These are phyloP conservation scores for Trialeurodes vaporariorum DNA, from an alignment of 1,140 invertebrate genomes.

Conservation along the genomic window DNA sequence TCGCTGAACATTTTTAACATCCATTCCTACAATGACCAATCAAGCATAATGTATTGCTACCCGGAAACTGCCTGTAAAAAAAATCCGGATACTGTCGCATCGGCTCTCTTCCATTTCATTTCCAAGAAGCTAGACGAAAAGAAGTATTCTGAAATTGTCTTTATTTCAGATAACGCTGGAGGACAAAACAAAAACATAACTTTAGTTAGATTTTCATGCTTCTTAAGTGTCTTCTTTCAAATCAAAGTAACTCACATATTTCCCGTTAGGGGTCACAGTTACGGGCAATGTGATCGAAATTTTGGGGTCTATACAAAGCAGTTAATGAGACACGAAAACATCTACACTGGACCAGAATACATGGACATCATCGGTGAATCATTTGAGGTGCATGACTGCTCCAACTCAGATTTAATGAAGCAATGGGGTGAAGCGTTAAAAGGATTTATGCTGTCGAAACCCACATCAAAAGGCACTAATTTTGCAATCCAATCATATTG, in stretches of 20 bases:
- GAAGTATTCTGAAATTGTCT: neutral
- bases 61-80: slow-evolving; percentile 11
- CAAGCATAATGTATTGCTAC: slow-evolving; percentile 9
- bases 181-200: slow-evolving; percentile 14
- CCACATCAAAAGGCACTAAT: no score
- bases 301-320: no score
- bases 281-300: neutral
- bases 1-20: slow-evolving; percentile 18
- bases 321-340: no score
- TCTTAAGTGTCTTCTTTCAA: neutral
- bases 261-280: slow-evolving; percentile 10
- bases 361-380: no score
- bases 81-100: slow-evolving; percentile 12
- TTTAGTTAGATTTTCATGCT: neutral
- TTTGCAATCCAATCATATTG: no score
- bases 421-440: no score
- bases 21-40: slow-evolving; percentile 15
- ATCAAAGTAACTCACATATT: slow-evolving; percentile 4
- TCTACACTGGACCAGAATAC: no score
- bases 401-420: no score
- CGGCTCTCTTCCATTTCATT: slow-evolving; percentile 4
- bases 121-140: neutral
- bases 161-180: slow-evolving; percentile 15
- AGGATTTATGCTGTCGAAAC: no score
- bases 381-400: no score